Percentiles rank a stretch among this genome's conserved stretches.
Conservation (phyloP, 2,888 invertebrate species). For the Pardosa pseudoannulata region DNA sequence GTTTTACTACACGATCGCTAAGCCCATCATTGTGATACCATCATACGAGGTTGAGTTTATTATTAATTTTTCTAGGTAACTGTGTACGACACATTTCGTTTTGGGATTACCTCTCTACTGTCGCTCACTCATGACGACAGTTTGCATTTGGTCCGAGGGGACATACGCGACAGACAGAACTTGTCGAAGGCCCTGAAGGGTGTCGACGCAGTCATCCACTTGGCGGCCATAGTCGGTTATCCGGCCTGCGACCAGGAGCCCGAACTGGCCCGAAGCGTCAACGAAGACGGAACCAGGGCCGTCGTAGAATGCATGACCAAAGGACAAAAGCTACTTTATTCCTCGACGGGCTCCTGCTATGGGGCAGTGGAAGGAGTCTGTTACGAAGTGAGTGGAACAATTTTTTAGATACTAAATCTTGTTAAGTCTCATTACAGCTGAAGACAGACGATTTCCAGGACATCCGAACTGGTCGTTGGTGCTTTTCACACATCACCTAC, state of each 20-base stretch:
- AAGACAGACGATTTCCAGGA: no score
- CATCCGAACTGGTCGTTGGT: no score
- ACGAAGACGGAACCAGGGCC: slow-evolving; percentile 76
- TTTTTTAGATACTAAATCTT: no score
- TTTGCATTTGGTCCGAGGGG: slow-evolving; percentile 75
- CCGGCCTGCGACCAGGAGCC: slow-evolving; percentile 78
- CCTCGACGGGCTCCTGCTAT: slow-evolving; percentile 78
- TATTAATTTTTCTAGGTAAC: slow-evolving; percentile 76
- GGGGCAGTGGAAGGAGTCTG: slow-evolving; percentile 77
- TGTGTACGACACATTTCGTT: slow-evolving; percentile 77
- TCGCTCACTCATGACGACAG: slow-evolving; percentile 73
- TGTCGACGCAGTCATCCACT: slow-evolving; percentile 76
- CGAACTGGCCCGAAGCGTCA: slow-evolving; percentile 76
- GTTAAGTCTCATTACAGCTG: no score
- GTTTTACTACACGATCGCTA: no score
- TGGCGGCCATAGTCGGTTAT: slow-evolving; percentile 78
- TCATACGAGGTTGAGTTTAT: no score
- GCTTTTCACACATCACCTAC: no score
- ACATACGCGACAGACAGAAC: slow-evolving; percentile 75
- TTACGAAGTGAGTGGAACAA: slow-evolving; percentile 76
- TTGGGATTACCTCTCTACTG: slow-evolving; percentile 76
- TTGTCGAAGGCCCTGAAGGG: slow-evolving; percentile 75
- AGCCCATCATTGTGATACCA: no score
- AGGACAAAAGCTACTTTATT: slow-evolving; percentile 77
- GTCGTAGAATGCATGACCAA: slow-evolving; percentile 75